A percentile compares a stretch with the other conserved stretches of the same genome.
Evolutionary conservation across 1,140 invertebrate species (phyloP).

Genomic region (Prorops nasuta): DNA sequence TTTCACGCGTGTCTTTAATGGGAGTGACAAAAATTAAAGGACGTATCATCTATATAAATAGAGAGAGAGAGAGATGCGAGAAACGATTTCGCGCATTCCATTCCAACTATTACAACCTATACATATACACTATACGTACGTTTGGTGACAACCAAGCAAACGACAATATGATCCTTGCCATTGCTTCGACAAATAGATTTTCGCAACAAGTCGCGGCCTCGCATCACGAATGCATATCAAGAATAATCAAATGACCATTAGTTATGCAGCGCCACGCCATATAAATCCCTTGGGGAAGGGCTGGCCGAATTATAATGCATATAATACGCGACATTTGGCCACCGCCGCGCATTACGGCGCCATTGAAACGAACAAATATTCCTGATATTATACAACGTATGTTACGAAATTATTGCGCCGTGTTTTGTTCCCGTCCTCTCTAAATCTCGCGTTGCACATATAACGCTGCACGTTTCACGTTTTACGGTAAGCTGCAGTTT

Average conservation of each 20-base stretch:
- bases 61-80: no score
- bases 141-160: no score
- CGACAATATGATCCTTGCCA: no score
- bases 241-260: slow-evolving; percentile 21
- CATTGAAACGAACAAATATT: slow-evolving; percentile 12
- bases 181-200: slow-evolving; percentile 2
- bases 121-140: no score
- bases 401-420: neutral
- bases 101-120: no score
- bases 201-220: neutral
- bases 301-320: slow-evolving; percentile 20
- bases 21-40: no score
- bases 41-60: no score
- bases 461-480: neutral
- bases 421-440: neutral
- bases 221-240: slow-evolving; percentile 16
- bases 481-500: no score
- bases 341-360: slow-evolving; percentile 17
- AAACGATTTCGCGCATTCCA: no score
- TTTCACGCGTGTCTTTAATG: no score
- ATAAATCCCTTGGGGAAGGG: slow-evolving; percentile 14
- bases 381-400: neutral
- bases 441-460: neutral
- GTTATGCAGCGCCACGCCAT: slow-evolving; percentile 15
- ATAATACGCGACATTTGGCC: slow-evolving; percentile 22